phyloP scores from a whole-genome alignment of 1,140 invertebrate species.

The Phymastichus coffea region DNA sequence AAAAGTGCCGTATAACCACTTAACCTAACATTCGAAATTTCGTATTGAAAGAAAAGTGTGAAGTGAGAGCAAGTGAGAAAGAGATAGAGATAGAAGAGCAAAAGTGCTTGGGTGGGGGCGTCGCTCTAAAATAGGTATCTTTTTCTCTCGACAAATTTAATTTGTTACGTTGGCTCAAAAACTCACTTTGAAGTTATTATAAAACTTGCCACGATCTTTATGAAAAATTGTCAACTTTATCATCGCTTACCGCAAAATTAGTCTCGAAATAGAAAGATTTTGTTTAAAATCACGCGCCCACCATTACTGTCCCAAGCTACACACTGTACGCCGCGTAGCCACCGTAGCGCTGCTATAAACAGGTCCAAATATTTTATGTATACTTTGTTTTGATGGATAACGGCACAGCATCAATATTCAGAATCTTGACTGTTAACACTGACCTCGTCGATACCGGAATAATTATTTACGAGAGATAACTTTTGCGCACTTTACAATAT shows the following conservation, averaged over 20 bases:
- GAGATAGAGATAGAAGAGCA: neutral
- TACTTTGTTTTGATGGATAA: too few species aligned
- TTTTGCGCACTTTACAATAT: constrained; percentile 48
- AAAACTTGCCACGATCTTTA: too few species aligned
- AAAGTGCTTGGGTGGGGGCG: constrained; percentile 39
- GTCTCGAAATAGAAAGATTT: too few species aligned
- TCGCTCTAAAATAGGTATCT: constrained; percentile 32
- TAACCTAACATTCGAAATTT: constrained; percentile 45
- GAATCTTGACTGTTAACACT: too few species aligned
- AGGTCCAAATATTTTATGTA: neutral
- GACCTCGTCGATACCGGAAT: too few species aligned
- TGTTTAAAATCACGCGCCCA: constrained; percentile 73
- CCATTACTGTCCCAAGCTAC: constrained; percentile 66
- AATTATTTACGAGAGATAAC: constrained; percentile 12
- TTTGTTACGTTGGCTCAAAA: too few species aligned
- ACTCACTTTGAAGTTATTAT: too few species aligned
- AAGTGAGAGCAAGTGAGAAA: neutral
- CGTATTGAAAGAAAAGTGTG: constrained; percentile 28
- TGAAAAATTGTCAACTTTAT: too few species aligned
- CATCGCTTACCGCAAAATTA: too few species aligned
- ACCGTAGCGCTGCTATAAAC: constrained; percentile 36
- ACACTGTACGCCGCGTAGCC: constrained; percentile 42
- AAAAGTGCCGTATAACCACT: constrained; percentile 27
- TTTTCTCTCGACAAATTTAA: too few species aligned
- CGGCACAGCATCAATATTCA: too few species aligned